A percentile compares a stretch with the other conserved stretches of the same genome.
These are phyloP conservation scores for Bombyx mori DNA, from an alignment of 1,140 invertebrate genomes.

Conservation along the genomic window DNA sequence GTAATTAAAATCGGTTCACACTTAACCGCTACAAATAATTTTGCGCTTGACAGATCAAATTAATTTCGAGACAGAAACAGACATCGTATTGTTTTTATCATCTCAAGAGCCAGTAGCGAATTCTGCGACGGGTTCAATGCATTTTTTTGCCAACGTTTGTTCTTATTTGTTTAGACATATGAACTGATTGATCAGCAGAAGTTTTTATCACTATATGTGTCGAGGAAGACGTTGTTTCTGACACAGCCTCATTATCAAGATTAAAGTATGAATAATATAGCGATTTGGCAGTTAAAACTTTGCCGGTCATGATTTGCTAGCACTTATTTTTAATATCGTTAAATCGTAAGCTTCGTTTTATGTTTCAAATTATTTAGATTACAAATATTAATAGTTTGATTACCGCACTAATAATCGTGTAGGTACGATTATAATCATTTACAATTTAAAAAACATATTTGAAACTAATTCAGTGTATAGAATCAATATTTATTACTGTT, in stretches of 20 bases:
- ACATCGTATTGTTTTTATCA: neutral
- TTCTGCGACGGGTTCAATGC: slow-evolving; percentile 2
- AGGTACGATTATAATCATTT: too few species aligned
- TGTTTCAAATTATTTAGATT: too few species aligned
- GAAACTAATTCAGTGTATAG: neutral
- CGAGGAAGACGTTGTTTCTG: slow-evolving; percentile 20
- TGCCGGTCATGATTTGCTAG: slow-evolving; percentile 2
- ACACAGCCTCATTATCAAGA: slow-evolving; percentile 23
- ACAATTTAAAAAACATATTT: neutral
- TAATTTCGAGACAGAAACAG: neutral
- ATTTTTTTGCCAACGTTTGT: slow-evolving; percentile 3
- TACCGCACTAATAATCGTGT: too few species aligned
- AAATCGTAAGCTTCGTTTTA: too few species aligned
- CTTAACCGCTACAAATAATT: too few species aligned
- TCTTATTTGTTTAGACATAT: slow-evolving; percentile 27
- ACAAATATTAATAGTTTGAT: too few species aligned
- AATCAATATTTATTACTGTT: slow-evolving; percentile 5
- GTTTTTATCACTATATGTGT: slow-evolving; percentile 16
- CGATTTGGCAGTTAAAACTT: slow-evolving; percentile 8
- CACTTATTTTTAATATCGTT: neutral
- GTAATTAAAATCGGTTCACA: too few species aligned
- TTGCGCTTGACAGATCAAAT: too few species aligned
- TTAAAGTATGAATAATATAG: slow-evolving; percentile 17
- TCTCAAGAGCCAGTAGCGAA: slow-evolving; percentile 3
- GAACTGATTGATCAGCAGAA: slow-evolving; percentile 19